A percentile compares a stretch with the other conserved stretches of the same genome.
Evolutionary conservation across 2,888 invertebrate species (phyloP).

Genomic region (Ormia ochracea): DNA sequence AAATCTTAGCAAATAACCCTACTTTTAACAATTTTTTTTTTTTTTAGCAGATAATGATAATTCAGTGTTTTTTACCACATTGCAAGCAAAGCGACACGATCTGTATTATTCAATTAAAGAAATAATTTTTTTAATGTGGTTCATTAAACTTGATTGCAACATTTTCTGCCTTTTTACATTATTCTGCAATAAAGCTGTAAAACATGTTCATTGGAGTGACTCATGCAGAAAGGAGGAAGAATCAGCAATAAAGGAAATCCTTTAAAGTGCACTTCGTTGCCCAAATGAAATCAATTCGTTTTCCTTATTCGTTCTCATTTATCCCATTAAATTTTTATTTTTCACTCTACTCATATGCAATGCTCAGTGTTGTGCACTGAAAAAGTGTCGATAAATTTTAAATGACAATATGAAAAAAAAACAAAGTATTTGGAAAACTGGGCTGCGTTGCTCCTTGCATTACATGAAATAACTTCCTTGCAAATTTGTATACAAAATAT

Average conservation of each 20-base stretch:
- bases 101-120: background rate
- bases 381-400: too few relatives aligned
- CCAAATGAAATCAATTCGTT: constrained; percentile 23
- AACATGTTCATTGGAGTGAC: constrained; percentile 40
- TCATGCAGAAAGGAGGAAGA: constrained; percentile 3
- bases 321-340: background rate
- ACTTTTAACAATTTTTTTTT: too few relatives aligned
- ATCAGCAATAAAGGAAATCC: constrained; percentile 20
- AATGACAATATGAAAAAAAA: too few relatives aligned
- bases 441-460: too few relatives aligned
- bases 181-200: background rate
- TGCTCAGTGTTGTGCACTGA: background rate
- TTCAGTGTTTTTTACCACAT: too few relatives aligned
- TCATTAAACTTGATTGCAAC: constrained; percentile 9
- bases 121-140: background rate
- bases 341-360: background rate
- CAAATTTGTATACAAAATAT: too few relatives aligned
- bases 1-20: too few relatives aligned
- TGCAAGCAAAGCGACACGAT: too few relatives aligned
- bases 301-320: background rate
- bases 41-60: too few relatives aligned
- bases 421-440: too few relatives aligned
- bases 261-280: constrained; percentile 36
- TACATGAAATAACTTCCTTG: too few relatives aligned
- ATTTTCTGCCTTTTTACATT: background rate